Base-by-base conservation (phyloP, 2,888 invertebrate species). In the Orthosia cruda region DNA sequence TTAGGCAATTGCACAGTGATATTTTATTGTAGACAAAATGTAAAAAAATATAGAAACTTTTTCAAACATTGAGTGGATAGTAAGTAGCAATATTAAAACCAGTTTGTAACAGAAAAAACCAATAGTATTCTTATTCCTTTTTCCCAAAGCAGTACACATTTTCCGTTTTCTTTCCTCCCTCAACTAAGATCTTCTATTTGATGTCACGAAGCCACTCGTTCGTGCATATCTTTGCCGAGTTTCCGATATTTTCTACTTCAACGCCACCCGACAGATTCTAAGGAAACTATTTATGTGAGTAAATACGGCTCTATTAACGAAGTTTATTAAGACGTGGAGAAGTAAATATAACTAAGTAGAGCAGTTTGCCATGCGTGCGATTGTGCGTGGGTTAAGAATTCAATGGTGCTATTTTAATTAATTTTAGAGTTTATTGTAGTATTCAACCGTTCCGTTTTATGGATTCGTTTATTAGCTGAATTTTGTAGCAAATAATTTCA, bases 271-370 rank as follows among this genome's bases (percentile, higher is more conserved):
- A 77, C 70, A 72, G 72, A 76, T 77, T 83, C 67, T 79, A 57
- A 64, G 64, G 71, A 68, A 85, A 80, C 80, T 85, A 86, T 86
- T 86, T 88, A 84, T 78, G 83, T 80, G 72, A 84, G 84, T 84
- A 87, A 87, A 89, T 85, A 88, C 83, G 72, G 82, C 79, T 81
- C 77, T 83, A 81, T 83, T 81, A 86, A 61, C 70, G 74, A 72
- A 62, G 79, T 89, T 89, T 86, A 89, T 86, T 82, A 85, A 80
- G 81, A 83, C 77, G 78, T 77, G 69, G 54, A 67, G 74, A 74
- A 73, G 73, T 74, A 73, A 85, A 81, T 86, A 74, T 77, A 74
- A 80, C 70, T 71, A 81, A 85, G 82, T 84, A 71, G 81, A 88
- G 81, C 81, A 81, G 78, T 78, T 82, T 75, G 71, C 80, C 69